These are phyloP conservation scores for Lathronympha strigana DNA, from an alignment of 2,888 invertebrate species.

Conservation along the genomic window DNA sequence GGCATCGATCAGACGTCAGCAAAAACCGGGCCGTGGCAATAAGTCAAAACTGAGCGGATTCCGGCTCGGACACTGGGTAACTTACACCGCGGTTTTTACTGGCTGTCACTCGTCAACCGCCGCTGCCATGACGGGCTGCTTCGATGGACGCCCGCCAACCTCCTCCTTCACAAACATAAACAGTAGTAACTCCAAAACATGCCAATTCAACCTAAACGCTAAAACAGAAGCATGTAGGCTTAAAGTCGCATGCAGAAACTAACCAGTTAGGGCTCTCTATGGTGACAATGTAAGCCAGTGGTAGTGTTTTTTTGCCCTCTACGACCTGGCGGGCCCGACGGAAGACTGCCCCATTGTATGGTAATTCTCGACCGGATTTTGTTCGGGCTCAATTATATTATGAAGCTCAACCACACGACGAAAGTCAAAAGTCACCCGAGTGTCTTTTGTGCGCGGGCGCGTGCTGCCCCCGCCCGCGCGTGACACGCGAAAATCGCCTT, in stretches of 20 bases:
- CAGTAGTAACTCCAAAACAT: slow-evolving; percentile 45
- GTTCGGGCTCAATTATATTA: slow-evolving; percentile 83
- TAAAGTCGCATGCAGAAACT: slow-evolving; percentile 44
- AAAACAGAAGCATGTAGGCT: slow-evolving; percentile 45
- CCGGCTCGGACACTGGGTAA: slow-evolving; percentile 63
- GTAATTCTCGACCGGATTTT: slow-evolving; percentile 82
- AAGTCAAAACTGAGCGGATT: slow-evolving; percentile 75
- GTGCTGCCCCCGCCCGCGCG: slow-evolving; percentile 45
- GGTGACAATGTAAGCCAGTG: slow-evolving; percentile 58
- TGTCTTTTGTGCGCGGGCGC: slow-evolving; percentile 65
- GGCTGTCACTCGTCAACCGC: slow-evolving; percentile 81
- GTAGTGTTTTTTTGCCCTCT: slow-evolving; percentile 82
- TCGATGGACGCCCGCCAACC: slow-evolving; percentile 81
- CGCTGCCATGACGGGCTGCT: slow-evolving; percentile 80
- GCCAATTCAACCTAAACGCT: slow-evolving; percentile 42
- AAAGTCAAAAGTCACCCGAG: slow-evolving; percentile 82
- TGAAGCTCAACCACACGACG: slow-evolving; percentile 79
- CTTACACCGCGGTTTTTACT: slow-evolving; percentile 76
- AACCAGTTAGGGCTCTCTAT: slow-evolving; percentile 50
- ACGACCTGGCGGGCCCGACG: slow-evolving; percentile 80
- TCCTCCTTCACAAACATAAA: slow-evolving; percentile 49
- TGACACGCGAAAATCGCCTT: slow-evolving; percentile 28
- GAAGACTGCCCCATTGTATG: slow-evolving; percentile 82
- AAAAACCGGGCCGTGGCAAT: slow-evolving; percentile 55
- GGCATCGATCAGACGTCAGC: slow-evolving; percentile 59